Percentiles rank a stretch among this genome's conserved stretches.
Conservation (phyloP, 1,140 invertebrate species). For the Melanaphis sacchari region DNA sequence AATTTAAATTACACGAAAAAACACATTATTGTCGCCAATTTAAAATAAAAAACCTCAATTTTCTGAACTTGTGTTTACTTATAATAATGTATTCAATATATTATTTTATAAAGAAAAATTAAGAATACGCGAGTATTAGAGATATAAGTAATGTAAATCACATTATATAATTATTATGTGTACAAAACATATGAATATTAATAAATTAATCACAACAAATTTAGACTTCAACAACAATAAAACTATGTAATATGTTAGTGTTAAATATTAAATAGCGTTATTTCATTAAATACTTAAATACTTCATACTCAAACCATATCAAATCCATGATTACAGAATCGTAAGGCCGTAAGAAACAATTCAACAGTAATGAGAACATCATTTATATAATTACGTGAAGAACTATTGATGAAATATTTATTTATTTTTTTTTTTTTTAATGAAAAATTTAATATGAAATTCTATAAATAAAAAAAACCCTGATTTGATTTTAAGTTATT, state of each 20-base stretch:
- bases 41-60: neutral
- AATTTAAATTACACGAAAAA: neutral
- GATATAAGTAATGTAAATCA: neutral
- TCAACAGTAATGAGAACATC: neutral
- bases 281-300: too few species aligned
- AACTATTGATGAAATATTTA: neutral
- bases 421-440: neutral
- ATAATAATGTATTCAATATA: neutral
- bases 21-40: neutral
- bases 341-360: neutral
- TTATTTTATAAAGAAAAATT: too few species aligned
- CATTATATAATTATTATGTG: too few species aligned
- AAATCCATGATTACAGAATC: neutral
- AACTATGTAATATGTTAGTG: too few species aligned
- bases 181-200: neutral
- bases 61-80: neutral
- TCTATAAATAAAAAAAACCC: neutral
- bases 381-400: too few species aligned
- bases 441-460: neutral
- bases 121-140: neutral
- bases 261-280: neutral
- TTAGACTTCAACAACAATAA: neutral
- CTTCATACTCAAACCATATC: neutral
- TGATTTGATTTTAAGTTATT: neutral
- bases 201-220: neutral